Base-by-base conservation (phyloP, 2,888 invertebrate genomes). In the Caenorhabditis japonica region DNA sequence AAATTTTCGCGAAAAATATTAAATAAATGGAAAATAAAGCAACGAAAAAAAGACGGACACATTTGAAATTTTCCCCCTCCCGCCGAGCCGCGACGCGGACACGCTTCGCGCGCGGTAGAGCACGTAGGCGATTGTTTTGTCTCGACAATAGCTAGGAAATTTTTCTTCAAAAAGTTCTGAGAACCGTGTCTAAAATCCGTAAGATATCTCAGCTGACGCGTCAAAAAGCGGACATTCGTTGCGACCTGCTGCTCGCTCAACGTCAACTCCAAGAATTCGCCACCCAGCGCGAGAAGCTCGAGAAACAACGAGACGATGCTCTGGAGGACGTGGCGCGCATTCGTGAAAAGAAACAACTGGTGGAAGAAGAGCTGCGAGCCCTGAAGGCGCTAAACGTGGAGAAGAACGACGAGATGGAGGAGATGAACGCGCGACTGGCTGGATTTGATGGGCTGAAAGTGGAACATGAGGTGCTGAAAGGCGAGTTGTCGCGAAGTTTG, bases 221-320 rank as follows among this genome's bases (percentile, higher is more conserved):
- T 27, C 51, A 60, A 43, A 60, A 60, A 19, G 60, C 60, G 12
- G 60, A 60, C 17, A 49, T 60, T 34, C 49, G 60, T 1, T 60
- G 60, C 17, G 51, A 60, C n/a, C 23, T 60, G 2, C 12, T 60
- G 2, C 51, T 39, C 27, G 27, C n/a, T n/a, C 49, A 43, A 15
- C 39, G 60, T 13, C 4, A 41, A 33, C 23, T 33, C 21, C 30
- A n/a, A 39, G 15, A 51, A 17, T 36, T n/a, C 33, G 23, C 5
- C 21, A 44, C 43, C 13, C 43, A 46, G 21, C 33, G 30, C 25
- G 19, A 12, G n/a, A 15, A 56, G 3, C 12, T 21, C 21, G 43
- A 56, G 44, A 19, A 19, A 36, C 12, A 3, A 36, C 8, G 23
- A 19, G 36, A 34, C 2, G 36, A 34, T 1, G 44, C 43, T 2